Evolutionary conservation across 1,140 invertebrate genomes (phyloP).

Genomic region (Drosophila elegans): DNA sequence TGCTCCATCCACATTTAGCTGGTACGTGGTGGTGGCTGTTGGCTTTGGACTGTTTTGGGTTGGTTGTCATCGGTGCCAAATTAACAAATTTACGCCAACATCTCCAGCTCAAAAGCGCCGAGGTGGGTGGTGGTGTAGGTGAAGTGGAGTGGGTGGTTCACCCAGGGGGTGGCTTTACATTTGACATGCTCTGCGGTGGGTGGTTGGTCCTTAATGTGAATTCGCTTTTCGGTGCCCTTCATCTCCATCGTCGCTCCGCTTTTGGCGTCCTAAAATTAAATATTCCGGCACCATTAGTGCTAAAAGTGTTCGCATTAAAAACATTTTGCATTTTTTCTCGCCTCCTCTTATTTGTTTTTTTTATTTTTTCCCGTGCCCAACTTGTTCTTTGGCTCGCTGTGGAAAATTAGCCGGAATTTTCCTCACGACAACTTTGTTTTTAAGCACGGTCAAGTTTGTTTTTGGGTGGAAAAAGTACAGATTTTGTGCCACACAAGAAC

Average conservation of each 20-base stretch:
- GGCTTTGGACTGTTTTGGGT: conserved; percentile 31
- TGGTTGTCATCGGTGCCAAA: conserved; percentile 82
- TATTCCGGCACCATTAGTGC: conserved; percentile 63
- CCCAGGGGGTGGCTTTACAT: conserved; percentile 63
- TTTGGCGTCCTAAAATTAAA: conserved; percentile 42
- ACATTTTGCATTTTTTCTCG: conserved; percentile 61
- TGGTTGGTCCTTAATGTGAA: conserved; percentile 44
- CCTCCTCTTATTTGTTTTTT: background rate
- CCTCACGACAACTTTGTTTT: conserved; percentile 67
- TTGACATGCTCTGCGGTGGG: conserved; percentile 76
- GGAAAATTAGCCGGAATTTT: conserved; percentile 48
- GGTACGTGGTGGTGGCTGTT: conserved; percentile 33
- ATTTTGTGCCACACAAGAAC: conserved; percentile 20
- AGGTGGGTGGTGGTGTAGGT: background rate
- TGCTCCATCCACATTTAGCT: conserved; percentile 6
- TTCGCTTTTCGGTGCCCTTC: conserved; percentile 3
- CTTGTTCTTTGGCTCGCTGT: conserved; percentile 5
- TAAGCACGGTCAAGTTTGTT: conserved; percentile 67
- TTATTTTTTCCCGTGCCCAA: background rate
- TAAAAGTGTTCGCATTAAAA: conserved; percentile 61
- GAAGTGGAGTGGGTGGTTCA: conserved; percentile 1
- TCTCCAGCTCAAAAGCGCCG: conserved; percentile 66
- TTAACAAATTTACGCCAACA: conserved; percentile 85
- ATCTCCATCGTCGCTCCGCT: conserved; percentile 9
- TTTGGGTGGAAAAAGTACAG: conserved; percentile 8